Conservation (phyloP, 2,888 invertebrate genomes). For the Notodonta ziczac region DNA sequence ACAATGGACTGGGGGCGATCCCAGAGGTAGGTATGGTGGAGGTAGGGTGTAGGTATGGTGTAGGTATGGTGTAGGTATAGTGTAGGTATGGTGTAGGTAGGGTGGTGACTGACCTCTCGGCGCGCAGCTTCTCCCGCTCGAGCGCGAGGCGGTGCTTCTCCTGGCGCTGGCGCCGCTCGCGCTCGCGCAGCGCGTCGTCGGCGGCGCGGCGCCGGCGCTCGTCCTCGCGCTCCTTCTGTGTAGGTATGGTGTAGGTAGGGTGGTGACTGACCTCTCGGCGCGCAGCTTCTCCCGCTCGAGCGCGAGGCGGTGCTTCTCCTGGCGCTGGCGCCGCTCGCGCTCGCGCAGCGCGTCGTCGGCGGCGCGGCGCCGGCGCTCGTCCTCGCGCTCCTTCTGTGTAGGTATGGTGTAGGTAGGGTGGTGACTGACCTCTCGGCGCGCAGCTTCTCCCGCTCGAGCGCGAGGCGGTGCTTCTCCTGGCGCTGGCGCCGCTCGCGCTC, state of each 20-base stretch:
- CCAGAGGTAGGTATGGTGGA: no score
- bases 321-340: conserved; percentile 92
- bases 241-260: no score
- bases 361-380: conserved; percentile 91
- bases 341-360: conserved; percentile 91
- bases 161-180: conserved; percentile 92
- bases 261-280: conserved; percentile 84
- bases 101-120: conserved; percentile 83
- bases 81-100: no score
- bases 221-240: conserved; percentile 90
- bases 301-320: conserved; percentile 92
- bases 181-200: conserved; percentile 90
- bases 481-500: conserved; percentile 93
- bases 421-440: conserved; percentile 86
- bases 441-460: conserved; percentile 91
- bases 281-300: conserved; percentile 92
- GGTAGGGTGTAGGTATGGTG: no score
- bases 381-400: no score
- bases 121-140: conserved; percentile 91
- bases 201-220: conserved; percentile 92
- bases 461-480: conserved; percentile 92
- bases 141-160: conserved; percentile 93
- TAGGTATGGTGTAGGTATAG: no score
- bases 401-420: no score
- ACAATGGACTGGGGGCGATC: no score